Evolutionary conservation across 1,140 invertebrate species (phyloP), one percentile per base, ranked within the genome.

Genomic region (Colletes latitarsis): DNA sequence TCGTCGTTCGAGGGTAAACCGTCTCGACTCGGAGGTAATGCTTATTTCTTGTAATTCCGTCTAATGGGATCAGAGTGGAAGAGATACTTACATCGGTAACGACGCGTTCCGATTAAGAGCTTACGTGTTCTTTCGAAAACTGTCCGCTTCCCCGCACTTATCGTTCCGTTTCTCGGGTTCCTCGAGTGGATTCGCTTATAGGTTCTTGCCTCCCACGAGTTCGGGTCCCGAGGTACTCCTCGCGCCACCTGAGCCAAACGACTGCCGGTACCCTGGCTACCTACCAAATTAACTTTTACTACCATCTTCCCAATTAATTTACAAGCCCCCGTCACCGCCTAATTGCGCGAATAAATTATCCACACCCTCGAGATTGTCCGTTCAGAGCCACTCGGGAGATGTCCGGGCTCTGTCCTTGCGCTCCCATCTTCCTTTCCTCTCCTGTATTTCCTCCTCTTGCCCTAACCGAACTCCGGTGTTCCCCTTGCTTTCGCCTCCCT

Each of bases 241-340:
- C 73, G 84, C 89, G 82, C 88, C 91, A 92, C 88, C 90, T 92
- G 91, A 89, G 86, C 90, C 82, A 89, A 92, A 92, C 86, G 90
- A 90, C 89, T 89, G 74, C 58, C 78, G 43, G 69, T 53, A 63
- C 64, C 80, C 82, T 85, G 86, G 87, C 87, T 81, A 87, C 76
- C 88, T 89, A 91, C 88, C 85, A 92, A 93, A 92, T 93, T 93
- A 93, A 93, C 91, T 92, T 92, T 92, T 92, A 92, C 91, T 90
- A 90, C 88, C 90, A 85, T 90, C 91, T 90, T 91, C 88, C 90
- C 90, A 91, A 93, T 93, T 93, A 93, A 93, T 93, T 93, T 92
- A 89, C 90, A 92, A 85, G 86, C 86, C 83, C 81, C 69, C 77
- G 81, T 82, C 79, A 85, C 83, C 85, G 73, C 85, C 87, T 92